phyloP scores from a whole-genome alignment of 2,113 vertebrate species.

The Orthonyx spaldingii region DNA sequence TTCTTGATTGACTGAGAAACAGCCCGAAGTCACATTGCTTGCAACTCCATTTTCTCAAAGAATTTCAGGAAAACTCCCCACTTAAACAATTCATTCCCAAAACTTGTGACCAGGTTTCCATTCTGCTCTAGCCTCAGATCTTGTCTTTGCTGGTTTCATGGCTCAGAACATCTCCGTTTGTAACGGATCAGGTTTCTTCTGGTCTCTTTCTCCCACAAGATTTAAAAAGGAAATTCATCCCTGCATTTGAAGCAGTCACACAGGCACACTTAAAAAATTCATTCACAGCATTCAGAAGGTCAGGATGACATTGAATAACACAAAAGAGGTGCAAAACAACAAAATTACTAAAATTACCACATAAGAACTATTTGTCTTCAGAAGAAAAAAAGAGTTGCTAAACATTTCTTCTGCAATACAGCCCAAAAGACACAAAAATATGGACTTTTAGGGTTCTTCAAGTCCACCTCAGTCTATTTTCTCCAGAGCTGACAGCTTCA shows the following conservation, averaged over 20 bases:
- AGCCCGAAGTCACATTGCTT: not conserved
- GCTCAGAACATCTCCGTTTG: not conserved
- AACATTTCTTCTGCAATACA: not conserved
- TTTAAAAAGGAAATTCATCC: not conserved
- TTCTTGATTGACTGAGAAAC: not conserved
- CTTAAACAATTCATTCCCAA: not conserved
- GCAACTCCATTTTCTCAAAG: not conserved
- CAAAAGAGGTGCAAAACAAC: not conserved
- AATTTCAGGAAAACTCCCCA: not conserved
- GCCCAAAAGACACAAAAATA: not conserved
- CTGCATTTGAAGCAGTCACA: not conserved
- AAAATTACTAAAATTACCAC: not conserved
- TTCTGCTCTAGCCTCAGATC: not conserved
- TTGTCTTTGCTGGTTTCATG: not conserved
- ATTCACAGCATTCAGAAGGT: not conserved
- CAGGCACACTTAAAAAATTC: not conserved
- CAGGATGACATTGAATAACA: not conserved
- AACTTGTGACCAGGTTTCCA: not conserved
- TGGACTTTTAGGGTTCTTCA: not conserved
- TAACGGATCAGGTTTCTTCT: not conserved
- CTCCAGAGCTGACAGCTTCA: not conserved
- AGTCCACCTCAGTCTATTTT: not conserved
- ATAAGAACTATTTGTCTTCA: not conserved
- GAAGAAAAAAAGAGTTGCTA: not conserved
- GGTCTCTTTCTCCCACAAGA: not conserved